These are phyloP conservation scores for Sciurus carolinensis DNA, from an alignment of 2,797 vertebrate genomes.

Conservation along the genomic window DNA sequence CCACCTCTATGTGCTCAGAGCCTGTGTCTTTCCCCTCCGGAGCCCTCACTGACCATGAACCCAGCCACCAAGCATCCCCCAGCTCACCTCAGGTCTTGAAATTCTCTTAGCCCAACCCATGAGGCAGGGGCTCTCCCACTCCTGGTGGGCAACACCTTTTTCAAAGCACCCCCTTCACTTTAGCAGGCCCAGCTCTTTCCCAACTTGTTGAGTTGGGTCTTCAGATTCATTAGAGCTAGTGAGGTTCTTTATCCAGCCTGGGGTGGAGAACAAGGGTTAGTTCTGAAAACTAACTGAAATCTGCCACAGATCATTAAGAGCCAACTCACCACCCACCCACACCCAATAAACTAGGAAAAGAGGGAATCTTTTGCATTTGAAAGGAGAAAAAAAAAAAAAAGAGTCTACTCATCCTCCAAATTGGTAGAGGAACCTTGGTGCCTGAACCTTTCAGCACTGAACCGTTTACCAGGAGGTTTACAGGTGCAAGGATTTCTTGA, in stretches of 20 bases:
- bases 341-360: too few species aligned
- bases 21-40: too few species aligned
- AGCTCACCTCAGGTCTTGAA: too few species aligned
- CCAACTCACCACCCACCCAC: constrained; percentile 91
- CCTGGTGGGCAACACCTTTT: too few species aligned
- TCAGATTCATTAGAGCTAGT: background rate
- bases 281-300: background rate
- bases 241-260: background rate
- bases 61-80: too few species aligned
- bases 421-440: constrained; percentile 92
- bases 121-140: too few species aligned
- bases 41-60: too few species aligned
- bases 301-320: constrained; percentile 87
- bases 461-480: constrained; percentile 91
- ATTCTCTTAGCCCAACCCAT: too few species aligned
- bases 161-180: too few species aligned
- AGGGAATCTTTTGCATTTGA: too few species aligned
- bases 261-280: background rate
- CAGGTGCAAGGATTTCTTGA: constrained; percentile 95
- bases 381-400: too few species aligned
- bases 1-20: too few species aligned
- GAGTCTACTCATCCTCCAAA: constrained; percentile 90
- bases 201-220: background rate
- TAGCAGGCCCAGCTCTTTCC: background rate
- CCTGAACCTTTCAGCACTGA: constrained; percentile 86